Evolutionary conservation across 2,888 invertebrate genomes (phyloP), one percentile per base, ranked within the genome.

Genomic region (Lithodes maja): DNA sequence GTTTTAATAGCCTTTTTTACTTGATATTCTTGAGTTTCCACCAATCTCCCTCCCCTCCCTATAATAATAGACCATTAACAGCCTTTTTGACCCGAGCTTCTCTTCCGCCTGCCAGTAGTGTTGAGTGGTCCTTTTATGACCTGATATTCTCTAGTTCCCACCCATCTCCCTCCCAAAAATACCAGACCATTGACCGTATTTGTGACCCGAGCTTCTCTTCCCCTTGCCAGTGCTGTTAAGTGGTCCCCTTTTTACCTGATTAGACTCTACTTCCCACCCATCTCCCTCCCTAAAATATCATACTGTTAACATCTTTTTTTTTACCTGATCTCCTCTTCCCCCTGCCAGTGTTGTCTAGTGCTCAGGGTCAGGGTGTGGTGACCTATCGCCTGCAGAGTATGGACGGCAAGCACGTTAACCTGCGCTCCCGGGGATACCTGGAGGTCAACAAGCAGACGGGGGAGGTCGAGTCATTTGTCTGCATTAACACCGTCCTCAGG

Each of bases 401-500:
- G 92, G 97, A 96, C 86, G 97, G 97, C n/a, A 95, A 96, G 93
- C 97, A 97, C 93, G 97, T 98, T 92, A 98, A 97, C 93, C 95
- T 98, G 93, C 95, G 96, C 93, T 97, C 97, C 0, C 95, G 96
- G 92, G 98, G 98, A 9, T 97, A 96, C 93, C 95, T 98, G 85
- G 98, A 98, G 94, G 96, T 97, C 92, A 97, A 97, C 93, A 96
- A 95, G 93, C 94, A 94, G 81, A 96, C 96, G 3, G 95, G 95
- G 87, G 93, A 93, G 90, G 97, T 97, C 53, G 96, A 96, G 93
- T 97, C 97, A 91, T 97, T 98, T 94, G 96, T 97, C 71, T 98
- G 98, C 94, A 95, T 98, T 87, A 98, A 98, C 93, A 89, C 90
- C 2, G 85, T 91, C 9, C 52, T 91, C 33, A 89, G 80, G 91